Base-by-base conservation (phyloP, 2,113 vertebrate species). In the Notechis scutatus region DNA sequence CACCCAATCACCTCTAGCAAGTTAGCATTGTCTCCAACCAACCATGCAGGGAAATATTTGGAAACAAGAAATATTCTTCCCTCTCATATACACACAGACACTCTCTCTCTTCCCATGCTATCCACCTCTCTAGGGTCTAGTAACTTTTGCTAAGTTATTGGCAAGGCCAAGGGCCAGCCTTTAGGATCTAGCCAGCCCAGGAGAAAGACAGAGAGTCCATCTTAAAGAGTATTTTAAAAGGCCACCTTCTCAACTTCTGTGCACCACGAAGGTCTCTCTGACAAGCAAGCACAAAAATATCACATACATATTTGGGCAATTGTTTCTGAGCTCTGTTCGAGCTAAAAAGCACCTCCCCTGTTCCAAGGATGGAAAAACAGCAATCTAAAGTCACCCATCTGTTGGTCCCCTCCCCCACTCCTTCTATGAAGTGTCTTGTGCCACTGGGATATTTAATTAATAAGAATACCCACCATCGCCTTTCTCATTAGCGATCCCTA, bases 401-500 rank as follows among this genome's bases (percentile, higher is more conserved):
- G 87, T 87, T 1, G 3, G 21, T 4, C 3, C 11, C 29, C 3
- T 1, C 20, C 7, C 54, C 15, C 18, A 42, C 34, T 21, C 26
- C 42, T 90, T 21, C 56, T 24, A 54, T 39, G 7, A 64, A 61
- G 23, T 4, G 14, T 86, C 42, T 59, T 34, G 88, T 64, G 39
- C 21, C 15, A 39, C 74, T 29, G 47, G 47, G 92, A 95, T 90
- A 94, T 87, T 88, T 87, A 93, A 94, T 6, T 94, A 95, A 95
- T 90, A 90, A 3, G 23, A 52, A 9, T 85, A 92, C 89, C 2
- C 91, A 92, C 88, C 39, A 93, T 74, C 92, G 94, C 85, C 90
- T 50, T 85, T 81, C 56, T 92, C 93, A 96, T 96, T 96, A 96
- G 89, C 94, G 95, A 95, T 94, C 90, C 92, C 94, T 85, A 95